A percentile compares a stretch with the other conserved stretches of the same genome.
These are phyloP conservation scores for Aphodius sticticus DNA, from an alignment of 2,888 invertebrate species.

Conservation along the genomic window DNA sequence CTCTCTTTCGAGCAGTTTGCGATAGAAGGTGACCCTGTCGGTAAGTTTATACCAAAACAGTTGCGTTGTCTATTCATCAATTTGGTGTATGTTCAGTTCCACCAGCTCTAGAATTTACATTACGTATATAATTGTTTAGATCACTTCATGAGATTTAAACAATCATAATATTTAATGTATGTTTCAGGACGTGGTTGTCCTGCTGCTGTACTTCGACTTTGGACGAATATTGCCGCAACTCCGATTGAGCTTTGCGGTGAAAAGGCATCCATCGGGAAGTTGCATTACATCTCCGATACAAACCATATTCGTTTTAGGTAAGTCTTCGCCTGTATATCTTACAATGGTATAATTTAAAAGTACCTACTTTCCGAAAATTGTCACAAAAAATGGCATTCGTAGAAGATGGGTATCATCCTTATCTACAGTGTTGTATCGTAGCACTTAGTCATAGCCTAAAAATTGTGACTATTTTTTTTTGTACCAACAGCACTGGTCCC, in stretches of 20 bases:
- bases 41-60: conserved; percentile 62
- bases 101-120: no score
- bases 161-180: conserved; percentile 13
- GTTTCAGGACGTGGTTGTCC: conserved; percentile 85
- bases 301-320: conserved; percentile 88
- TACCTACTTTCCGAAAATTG: no score
- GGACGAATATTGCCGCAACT: conserved; percentile 82
- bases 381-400: no score
- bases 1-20: conserved; percentile 92
- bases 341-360: no score
- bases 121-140: not conserved
- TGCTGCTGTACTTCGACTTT: conserved; percentile 88
- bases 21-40: conserved; percentile 90
- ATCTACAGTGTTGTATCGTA: not conserved
- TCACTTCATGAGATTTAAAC: not conserved
- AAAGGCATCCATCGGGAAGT: conserved; percentile 75
- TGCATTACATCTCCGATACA: conserved; percentile 86
- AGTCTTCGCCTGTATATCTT: conserved; percentile 52
- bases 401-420: no score
- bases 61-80: not conserved
- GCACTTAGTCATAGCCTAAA: not conserved
- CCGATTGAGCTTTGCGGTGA: conserved; percentile 92
- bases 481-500: no score
- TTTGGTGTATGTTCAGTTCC: no score
- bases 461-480: no score